phyloP scores from a whole-genome alignment of 2,113 vertebrate species.

The human (Homo sapiens) region DNA sequence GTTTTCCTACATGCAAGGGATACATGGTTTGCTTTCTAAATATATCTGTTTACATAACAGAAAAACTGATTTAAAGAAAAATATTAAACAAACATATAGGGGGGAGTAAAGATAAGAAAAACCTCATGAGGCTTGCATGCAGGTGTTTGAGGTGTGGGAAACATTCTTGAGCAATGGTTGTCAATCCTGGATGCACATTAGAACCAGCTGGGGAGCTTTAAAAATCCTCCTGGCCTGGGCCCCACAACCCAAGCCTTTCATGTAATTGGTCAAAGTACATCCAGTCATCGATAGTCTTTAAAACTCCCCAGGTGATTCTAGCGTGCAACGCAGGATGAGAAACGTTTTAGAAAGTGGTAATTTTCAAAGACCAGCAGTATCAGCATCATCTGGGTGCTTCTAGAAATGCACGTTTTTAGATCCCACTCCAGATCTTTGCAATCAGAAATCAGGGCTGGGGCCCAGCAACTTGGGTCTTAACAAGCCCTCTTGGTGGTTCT shows the following conservation, averaged over 20 bases:
- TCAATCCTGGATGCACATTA: not conserved
- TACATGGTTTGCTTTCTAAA: not conserved
- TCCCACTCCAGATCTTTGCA: not conserved
- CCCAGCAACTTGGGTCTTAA: not conserved
- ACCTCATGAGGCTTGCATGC: not conserved
- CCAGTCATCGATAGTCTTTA: not conserved
- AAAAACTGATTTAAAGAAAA: slow-evolving; percentile 13
- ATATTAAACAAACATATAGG: not conserved
- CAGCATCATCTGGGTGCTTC: not conserved
- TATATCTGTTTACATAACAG: not conserved
- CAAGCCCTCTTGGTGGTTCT: not conserved
- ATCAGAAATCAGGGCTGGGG: not conserved
- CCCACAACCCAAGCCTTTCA: not conserved
- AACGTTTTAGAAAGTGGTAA: not conserved
- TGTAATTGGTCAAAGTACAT: not conserved
- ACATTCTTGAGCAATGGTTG: not conserved
- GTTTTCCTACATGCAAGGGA: not conserved
- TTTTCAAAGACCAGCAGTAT: not conserved
- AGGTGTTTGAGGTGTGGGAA: not conserved
- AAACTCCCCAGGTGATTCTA: not conserved
- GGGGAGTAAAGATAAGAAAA: not conserved
- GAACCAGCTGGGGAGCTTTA: not conserved
- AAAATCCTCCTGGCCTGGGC: not conserved
- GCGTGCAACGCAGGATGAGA: not conserved
- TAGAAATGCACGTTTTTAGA: not conserved